phyloP scores from a whole-genome alignment of 2,888 invertebrate genomes.

The Lottia scabra region DNA sequence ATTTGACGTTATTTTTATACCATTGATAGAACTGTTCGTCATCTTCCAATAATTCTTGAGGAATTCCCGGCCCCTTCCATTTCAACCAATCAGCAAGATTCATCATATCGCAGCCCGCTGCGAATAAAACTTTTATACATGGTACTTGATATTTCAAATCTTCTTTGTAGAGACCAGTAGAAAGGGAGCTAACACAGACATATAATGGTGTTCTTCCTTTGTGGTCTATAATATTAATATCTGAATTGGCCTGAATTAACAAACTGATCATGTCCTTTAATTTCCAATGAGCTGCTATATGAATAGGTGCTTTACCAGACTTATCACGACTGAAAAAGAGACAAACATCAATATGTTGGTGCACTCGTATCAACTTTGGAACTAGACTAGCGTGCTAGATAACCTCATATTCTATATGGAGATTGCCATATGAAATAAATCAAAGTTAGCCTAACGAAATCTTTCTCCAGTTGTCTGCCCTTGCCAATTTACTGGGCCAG shows the following conservation, averaged over 20 bases:
- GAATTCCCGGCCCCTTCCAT: conserved; percentile 66
- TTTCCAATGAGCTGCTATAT: conserved; percentile 68
- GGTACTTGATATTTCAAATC: conserved; percentile 66
- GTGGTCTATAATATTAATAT: conserved; percentile 62
- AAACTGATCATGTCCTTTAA: conserved; percentile 62
- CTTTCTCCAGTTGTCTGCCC: no score
- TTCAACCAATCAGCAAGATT: conserved; percentile 69
- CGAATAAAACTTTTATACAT: conserved; percentile 62
- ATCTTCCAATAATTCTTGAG: conserved; percentile 55
- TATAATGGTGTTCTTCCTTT: conserved; percentile 66
- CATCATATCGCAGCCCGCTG: conserved; percentile 68
- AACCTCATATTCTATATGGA: no score
- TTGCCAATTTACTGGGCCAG: no score
- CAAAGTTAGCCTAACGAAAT: no score
- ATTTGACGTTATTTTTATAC: conserved; percentile 58
- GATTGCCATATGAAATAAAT: no score
- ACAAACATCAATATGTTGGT: background rate
- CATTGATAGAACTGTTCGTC: conserved; percentile 60
- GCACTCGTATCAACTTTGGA: no score
- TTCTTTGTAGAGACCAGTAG: conserved; percentile 66
- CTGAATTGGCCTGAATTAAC: conserved; percentile 53
- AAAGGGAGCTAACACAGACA: conserved; percentile 66
- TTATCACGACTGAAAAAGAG: conserved; percentile 59
- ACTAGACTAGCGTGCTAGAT: no score
- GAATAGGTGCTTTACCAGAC: conserved; percentile 64